Evolutionary conservation across 1,140 invertebrate genomes (phyloP).

Genomic region (Drosophila arizonae): DNA sequence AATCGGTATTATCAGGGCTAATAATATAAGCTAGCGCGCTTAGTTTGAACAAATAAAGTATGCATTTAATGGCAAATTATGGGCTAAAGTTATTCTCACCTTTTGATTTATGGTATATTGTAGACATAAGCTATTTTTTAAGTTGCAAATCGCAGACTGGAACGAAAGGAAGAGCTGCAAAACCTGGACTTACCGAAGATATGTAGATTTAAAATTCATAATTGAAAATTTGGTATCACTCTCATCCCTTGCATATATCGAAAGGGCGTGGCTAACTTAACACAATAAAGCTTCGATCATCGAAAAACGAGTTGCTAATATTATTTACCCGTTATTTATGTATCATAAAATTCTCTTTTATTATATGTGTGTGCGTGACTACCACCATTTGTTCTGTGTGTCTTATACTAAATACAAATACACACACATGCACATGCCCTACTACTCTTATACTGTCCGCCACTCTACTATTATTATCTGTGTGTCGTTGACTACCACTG

Average conservation of each 20-base stretch:
- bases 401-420: constrained; percentile 31
- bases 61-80: constrained; percentile 46
- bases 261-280: constrained; percentile 33
- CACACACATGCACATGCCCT: constrained; percentile 9
- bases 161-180: too few relatives aligned
- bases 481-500: constrained; percentile 21
- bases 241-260: constrained; percentile 23
- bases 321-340: constrained; percentile 21
- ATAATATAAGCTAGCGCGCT: constrained; percentile 46
- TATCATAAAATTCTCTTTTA: constrained; percentile 42
- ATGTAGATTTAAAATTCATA: neutral
- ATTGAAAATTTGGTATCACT: constrained; percentile 5
- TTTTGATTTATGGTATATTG: constrained; percentile 48
- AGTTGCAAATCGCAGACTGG: neutral
- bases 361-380: constrained; percentile 49
- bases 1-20: constrained; percentile 45
- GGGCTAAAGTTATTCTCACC: constrained; percentile 38
- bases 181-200: too few relatives aligned
- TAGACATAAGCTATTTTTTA: constrained; percentile 24
- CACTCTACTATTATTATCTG: constrained; percentile 2
- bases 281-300: constrained; percentile 19
- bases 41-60: constrained; percentile 66
- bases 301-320: constrained; percentile 25
- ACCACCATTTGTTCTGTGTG: constrained; percentile 38
- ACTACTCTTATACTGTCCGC: constrained; percentile 21